These are phyloP conservation scores for Podarcis muralis DNA, from an alignment of 2,113 vertebrate genomes.

Conservation along the genomic window DNA sequence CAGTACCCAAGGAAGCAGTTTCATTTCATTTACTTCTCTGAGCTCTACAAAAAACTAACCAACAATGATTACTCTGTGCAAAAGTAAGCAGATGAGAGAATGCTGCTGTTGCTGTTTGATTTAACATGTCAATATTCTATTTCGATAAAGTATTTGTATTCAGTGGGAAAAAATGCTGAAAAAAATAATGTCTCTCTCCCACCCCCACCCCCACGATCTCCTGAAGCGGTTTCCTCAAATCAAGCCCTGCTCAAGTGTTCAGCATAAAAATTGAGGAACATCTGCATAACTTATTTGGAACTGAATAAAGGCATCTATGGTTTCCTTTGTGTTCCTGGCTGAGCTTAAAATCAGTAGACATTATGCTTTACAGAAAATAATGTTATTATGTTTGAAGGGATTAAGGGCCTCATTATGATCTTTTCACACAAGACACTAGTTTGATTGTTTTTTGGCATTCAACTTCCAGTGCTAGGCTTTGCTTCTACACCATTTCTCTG, in stretches of 20 bases:
- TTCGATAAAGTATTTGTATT: background rate
- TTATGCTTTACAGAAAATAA: slow-evolving; percentile 49
- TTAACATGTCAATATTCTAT: background rate
- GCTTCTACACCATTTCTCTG: slow-evolving; percentile 10
- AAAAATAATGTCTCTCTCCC: background rate
- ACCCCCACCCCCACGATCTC: background rate
- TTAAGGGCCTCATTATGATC: slow-evolving; percentile 18
- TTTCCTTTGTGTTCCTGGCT: slow-evolving; percentile 37
- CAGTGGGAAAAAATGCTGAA: background rate
- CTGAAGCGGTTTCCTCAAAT: slow-evolving; percentile 24
- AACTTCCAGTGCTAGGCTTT: background rate
- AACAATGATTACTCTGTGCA: background rate
- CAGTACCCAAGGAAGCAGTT: background rate
- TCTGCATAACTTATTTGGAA: slow-evolving; percentile 42
- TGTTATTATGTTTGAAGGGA: slow-evolving; percentile 42
- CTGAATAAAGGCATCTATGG: background rate
- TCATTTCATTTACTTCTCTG: background rate
- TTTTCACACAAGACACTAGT: slow-evolving; percentile 12
- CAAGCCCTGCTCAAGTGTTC: slow-evolving; percentile 16
- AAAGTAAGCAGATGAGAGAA: fast-evolving
- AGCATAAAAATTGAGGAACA: slow-evolving; percentile 38
- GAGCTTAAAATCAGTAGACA: slow-evolving; percentile 57
- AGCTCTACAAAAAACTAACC: background rate
- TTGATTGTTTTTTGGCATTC: background rate
- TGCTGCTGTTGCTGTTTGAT: background rate